These are phyloP conservation scores for Oryctes rhinoceros DNA, from an alignment of 1,140 invertebrate genomes.

Conservation along the genomic window DNA sequence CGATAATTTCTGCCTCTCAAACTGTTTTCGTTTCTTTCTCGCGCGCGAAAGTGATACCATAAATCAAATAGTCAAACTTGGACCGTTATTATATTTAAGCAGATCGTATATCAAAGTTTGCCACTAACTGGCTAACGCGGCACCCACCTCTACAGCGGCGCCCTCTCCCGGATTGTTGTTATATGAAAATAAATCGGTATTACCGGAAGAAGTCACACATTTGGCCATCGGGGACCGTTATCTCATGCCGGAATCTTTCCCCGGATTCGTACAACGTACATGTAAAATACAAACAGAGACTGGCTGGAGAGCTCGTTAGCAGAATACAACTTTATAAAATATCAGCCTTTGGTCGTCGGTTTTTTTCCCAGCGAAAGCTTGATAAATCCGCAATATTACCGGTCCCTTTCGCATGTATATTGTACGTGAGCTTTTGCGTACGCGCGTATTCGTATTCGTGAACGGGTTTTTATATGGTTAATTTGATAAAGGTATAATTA, in stretches of 20 bases:
- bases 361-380: background rate
- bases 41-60: background rate
- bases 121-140: background rate
- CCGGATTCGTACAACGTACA: background rate
- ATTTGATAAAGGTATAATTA: constrained; percentile 16
- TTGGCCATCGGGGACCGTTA: background rate
- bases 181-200: background rate
- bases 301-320: background rate
- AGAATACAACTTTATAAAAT: constrained; percentile 10
- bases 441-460: background rate
- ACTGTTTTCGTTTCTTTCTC: background rate
- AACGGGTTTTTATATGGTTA: background rate
- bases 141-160: background rate
- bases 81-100: constrained; percentile 10
- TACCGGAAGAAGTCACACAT: constrained; percentile 9
- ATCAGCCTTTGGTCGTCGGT: background rate
- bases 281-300: background rate
- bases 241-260: background rate
- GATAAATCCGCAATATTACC: background rate
- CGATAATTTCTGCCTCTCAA: background rate
- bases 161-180: background rate
- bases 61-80: background rate
- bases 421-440: background rate
- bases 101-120: constrained; percentile 11
- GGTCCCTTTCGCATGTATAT: background rate